Evolutionary conservation across 2,797 vertebrate species (phyloP), one percentile per base, ranked within the genome.

Genomic region (Valencia hispanica): DNA sequence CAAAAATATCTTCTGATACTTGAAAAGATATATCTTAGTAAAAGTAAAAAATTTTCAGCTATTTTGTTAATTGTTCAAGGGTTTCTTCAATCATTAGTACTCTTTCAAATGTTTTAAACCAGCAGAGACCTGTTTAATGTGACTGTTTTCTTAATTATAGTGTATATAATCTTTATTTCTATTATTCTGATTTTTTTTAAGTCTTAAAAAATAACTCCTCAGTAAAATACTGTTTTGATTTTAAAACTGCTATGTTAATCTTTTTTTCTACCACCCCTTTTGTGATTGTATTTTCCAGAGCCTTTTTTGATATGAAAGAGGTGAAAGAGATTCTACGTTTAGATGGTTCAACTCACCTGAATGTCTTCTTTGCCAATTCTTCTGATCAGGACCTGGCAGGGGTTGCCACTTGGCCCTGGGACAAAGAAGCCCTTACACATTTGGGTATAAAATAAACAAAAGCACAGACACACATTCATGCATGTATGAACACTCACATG

Each of bases 341-440:
- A 94, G 96, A 99, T 68, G 98, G 97, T 86, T 97, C 97, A 1
- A 97, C 97, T 71, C 97, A 99, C 90, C 98, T 99, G 90, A 99
- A 99, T 86, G 97, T 99, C 93, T 99, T 99, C 94, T 99, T 99
- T 91, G 98, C 97, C 92, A 99, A 99, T 89, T 99, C 97, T 51
- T 98, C 98, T 0, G 97, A 99, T 92, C 97, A 99, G 92, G 97
- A 98, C 88, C 94, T 99, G 91, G 98, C 97, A 30, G 98, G 98
- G 83, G 96, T 98, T 79, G 97, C 98, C 85, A 99, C 98, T 88
- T 99, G 98, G 97, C 98, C 98, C 0, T 99, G 98, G 98, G 98
- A 99, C 94, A 99, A 99, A 90, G 98, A 99, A 88, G 98, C 97
- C 74, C 95, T 99, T 80, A 97, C 98, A 86, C 97, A 99, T 95